These are phyloP conservation scores for Amphimallon solstitiale DNA, from an alignment of 2,888 invertebrate species.

Conservation along the genomic window DNA sequence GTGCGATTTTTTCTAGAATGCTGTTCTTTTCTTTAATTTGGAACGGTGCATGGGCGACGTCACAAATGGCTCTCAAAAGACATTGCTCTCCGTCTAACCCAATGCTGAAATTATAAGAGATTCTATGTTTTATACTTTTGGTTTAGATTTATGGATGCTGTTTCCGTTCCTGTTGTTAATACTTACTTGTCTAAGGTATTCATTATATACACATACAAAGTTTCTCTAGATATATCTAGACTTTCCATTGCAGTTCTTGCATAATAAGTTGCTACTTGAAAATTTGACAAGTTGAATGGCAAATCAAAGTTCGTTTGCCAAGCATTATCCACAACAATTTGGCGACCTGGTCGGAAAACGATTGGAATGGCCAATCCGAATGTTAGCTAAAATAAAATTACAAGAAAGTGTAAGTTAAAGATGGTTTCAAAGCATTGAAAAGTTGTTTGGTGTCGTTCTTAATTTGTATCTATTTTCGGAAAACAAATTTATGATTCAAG, in stretches of 20 bases:
- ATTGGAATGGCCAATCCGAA: slow-evolving; percentile 52
- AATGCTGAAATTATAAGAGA: slow-evolving; percentile 55
- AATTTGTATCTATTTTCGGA: too few species aligned
- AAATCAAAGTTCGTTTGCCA: slow-evolving; percentile 54
- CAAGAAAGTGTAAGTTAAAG: too few species aligned
- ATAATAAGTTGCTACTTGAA: slow-evolving; percentile 49
- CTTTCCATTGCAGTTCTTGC: slow-evolving; percentile 48
- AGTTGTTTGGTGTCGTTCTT: too few species aligned
- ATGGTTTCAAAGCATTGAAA: too few species aligned
- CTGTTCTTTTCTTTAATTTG: slow-evolving; percentile 57
- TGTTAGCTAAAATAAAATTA: slow-evolving; percentile 49
- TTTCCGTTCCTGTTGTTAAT: too few species aligned
- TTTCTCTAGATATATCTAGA: slow-evolving; percentile 52
- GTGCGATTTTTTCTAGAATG: slow-evolving; percentile 61
- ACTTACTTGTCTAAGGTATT: slow-evolving; percentile 53
- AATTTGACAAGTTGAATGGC: slow-evolving; percentile 52
- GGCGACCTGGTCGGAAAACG: slow-evolving; percentile 53
- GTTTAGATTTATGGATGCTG: too few species aligned
- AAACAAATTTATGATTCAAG: too few species aligned
- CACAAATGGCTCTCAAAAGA: slow-evolving; percentile 55
- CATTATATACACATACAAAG: slow-evolving; percentile 54
- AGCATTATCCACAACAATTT: slow-evolving; percentile 51
- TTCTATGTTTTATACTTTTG: too few species aligned
- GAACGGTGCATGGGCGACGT: slow-evolving; percentile 56
- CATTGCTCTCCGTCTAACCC: slow-evolving; percentile 56